Evolutionary conservation across 2,113 vertebrate genomes (phyloP), one percentile per base, ranked within the genome.

Genomic region (Paracyprichromis sp.): DNA sequence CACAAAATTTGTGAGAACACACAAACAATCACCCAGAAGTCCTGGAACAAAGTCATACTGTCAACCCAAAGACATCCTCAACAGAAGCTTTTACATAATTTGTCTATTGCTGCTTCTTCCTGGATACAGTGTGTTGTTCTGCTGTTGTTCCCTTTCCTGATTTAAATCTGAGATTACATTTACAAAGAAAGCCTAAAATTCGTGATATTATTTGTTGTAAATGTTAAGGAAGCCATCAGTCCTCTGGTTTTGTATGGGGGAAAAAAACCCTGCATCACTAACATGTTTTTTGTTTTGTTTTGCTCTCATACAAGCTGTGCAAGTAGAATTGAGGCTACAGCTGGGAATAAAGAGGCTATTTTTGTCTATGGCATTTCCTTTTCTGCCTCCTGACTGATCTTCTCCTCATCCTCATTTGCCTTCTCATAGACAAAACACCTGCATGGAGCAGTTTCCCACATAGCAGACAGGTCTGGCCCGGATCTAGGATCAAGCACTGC

Each of bases 281-380:
- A 14, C 7, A 47, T 47, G 24, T 17, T 7, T 47, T 45, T 43
- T 43, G 63, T 40, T 21, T 71, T 71, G 13, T 16, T 43, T 89
- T 36, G 52, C 43, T 83, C 86, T 71, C 79, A 34, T 81, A 9
- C 57, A 82, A 13, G 88, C 85, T 84, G 73, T 82, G 83, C 31
- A 40, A 85, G 84, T 53, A 50, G 83, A 90, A 82, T 9, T 40
- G 66, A 88, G 81, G 69, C 21, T 76, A 45, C 81, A 89, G 88
- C 88, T 63, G 85, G 63, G 83, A 76, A 88, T 47, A 56, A 81
- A 84, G 56, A 31, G 83, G 83, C 87, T 93, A 93, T 94, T 94
- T 92, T 84, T 47, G 89, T 90, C 83, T 26, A n/a, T 80, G 78
- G 91, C 83, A 63, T 90, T 89, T 88, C 71, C 81, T 88, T 85